phyloP scores from a whole-genome alignment of 2,113 vertebrate genomes.

The Seriola aureovittata region DNA sequence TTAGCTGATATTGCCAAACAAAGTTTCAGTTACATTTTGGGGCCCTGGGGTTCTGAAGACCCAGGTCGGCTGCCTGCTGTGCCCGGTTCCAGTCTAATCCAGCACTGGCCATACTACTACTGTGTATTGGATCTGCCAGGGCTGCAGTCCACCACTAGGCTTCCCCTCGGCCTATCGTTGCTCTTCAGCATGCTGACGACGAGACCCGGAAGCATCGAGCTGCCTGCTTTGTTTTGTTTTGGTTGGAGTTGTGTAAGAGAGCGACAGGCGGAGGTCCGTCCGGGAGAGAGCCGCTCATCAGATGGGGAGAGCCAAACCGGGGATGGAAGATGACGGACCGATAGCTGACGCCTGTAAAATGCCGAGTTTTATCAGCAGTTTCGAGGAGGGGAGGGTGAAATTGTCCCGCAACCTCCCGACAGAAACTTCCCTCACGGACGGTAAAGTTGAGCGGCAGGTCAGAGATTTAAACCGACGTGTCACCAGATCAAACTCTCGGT shows the following conservation, averaged over 20 bases:
- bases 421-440: constrained; percentile 66
- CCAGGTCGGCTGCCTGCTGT: too few species aligned
- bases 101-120: background rate
- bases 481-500: constrained; percentile 48
- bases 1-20: background rate
- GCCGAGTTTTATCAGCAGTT: constrained; percentile 75
- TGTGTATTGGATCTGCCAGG: background rate
- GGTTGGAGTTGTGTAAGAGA: constrained; percentile 53
- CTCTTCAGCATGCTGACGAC: constrained; percentile 64
- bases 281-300: constrained; percentile 56
- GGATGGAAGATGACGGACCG: constrained; percentile 91
- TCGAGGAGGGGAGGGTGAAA: constrained; percentile 72
- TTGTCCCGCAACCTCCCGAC: constrained; percentile 63
- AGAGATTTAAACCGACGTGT: constrained; percentile 66
- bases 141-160: constrained; percentile 37
- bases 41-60: background rate
- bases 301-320: constrained; percentile 83
- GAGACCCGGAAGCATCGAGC: constrained; percentile 86
- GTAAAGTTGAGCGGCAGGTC: constrained; percentile 73
- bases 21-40: background rate
- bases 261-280: constrained; percentile 25
- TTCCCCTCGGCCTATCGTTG: constrained; percentile 59
- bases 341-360: constrained; percentile 69
- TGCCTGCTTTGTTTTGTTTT: constrained; percentile 80
- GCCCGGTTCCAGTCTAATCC: too few species aligned